Evolutionary conservation across 2,113 vertebrate species (phyloP), one percentile per base, ranked within the genome.

Genomic region (Petroica traversi): DNA sequence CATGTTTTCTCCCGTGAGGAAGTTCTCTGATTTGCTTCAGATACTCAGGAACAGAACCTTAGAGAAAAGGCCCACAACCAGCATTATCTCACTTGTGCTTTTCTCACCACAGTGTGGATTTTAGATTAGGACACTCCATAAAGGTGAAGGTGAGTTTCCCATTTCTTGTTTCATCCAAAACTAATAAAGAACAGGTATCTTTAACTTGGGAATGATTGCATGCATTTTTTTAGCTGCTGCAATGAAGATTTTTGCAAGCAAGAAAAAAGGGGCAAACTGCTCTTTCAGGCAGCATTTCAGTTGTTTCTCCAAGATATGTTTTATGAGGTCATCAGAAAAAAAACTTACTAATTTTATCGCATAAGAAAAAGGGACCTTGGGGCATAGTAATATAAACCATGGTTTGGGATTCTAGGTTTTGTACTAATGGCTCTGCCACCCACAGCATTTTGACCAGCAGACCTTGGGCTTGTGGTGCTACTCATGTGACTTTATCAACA

Each of bases 11-110:
- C 41, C 51, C 31, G 41, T 24, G 68, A 91, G 19, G 46, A 76
- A 83, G 40, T 51, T 48, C 46, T 58, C 59, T 54, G 72, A 79
- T 86, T 86, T 91, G n/a, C 66, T 74, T 77, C 64, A 71, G 43
- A 78, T 73, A 59, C 23, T 74, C 43, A 63, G 41, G 43, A 87
- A 25, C 5, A 43, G 11, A 6, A 10, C 67, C 62, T 86, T 19
- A 77, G 25, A 80, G 68, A 62, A 80, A 68, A 89, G 34, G 18
- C 20, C 33, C 23, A 20, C 29, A 85, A 29, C 12, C 41, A 66
- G 25, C 55, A 46, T 45, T 59, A 74, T 46, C 17, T 45, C 14
- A 16, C 15, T 33, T n/a, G 22, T 40, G 33, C 17, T 80, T 83
- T 69, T 22, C 20, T 69, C 63, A 66, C 24, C 33, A 36, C 8